These are phyloP conservation scores for Drosophila atripex DNA, from an alignment of 2,888 invertebrate genomes.

Conservation along the genomic window DNA sequence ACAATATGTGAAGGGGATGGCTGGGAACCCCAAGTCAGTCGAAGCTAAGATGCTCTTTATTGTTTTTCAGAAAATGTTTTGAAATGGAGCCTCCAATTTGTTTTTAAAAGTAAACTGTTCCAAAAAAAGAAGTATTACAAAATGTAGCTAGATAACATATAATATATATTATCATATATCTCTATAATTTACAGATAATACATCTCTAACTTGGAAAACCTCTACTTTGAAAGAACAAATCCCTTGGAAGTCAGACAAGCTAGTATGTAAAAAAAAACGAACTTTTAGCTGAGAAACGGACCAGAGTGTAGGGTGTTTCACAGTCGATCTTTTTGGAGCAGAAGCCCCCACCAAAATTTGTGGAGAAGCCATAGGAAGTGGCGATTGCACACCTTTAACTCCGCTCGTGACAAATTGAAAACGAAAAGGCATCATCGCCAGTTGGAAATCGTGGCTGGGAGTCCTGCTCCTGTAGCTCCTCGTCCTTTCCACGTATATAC, in stretches of 20 bases:
- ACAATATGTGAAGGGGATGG: background rate
- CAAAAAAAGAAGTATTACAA: too few species aligned
- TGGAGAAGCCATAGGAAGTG: slow-evolving; percentile 11
- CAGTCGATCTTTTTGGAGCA: background rate
- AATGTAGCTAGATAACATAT: too few species aligned
- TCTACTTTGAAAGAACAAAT: too few species aligned
- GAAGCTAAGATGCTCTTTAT: background rate
- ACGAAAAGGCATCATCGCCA: slow-evolving; percentile 65
- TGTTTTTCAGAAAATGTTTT: too few species aligned
- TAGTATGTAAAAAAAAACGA: too few species aligned
- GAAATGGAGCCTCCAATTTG: too few species aligned
- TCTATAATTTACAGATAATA: too few species aligned
- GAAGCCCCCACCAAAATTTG: background rate
- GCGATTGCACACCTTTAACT: slow-evolving; percentile 37
- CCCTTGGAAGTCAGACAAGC: too few species aligned
- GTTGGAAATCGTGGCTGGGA: slow-evolving; percentile 19
- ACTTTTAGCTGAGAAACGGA: too few species aligned
- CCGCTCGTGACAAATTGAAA: slow-evolving; percentile 74
- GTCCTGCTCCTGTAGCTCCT: background rate
- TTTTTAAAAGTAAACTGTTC: too few species aligned
- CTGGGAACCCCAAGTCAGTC: background rate
- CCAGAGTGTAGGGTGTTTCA: background rate
- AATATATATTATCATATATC: too few species aligned
- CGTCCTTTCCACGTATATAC: background rate
- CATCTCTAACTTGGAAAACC: too few species aligned